Conservation (phyloP, 2,113 vertebrate species). For the Mesitornis unicolor region DNA sequence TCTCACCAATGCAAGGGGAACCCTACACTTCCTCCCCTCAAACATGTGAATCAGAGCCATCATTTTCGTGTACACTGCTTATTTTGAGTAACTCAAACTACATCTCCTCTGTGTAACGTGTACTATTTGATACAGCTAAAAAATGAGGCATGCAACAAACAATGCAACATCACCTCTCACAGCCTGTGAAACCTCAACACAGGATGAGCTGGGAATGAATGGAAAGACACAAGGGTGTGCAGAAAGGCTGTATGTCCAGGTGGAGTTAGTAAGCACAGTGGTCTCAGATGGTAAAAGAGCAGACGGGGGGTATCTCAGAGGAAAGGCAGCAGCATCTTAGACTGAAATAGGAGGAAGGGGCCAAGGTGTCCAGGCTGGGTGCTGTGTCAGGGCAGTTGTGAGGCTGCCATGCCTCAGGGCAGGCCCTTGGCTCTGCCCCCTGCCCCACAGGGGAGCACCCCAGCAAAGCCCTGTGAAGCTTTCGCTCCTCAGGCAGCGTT, state of each 20-base stretch:
- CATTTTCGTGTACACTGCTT: background rate
- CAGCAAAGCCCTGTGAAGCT: background rate
- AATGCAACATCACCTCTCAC: background rate
- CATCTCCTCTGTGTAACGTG: background rate
- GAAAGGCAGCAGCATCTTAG: background rate
- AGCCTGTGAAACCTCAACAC: background rate
- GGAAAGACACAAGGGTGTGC: background rate
- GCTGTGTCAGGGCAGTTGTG: background rate
- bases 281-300: background rate
- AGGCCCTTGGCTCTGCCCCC: background rate
- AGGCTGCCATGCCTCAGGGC: background rate
- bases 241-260: background rate
- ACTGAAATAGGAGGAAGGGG: background rate
- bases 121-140: background rate
- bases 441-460: accelerated
- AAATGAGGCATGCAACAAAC: background rate
- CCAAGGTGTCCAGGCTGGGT: background rate
- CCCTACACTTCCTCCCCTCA: background rate
- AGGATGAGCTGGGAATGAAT: background rate
- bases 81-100: background rate
- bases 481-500: background rate
- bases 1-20: background rate
- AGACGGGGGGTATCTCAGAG: background rate
- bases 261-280: background rate
- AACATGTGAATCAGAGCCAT: background rate